A percentile compares a stretch with the other conserved stretches of the same genome.
Conservation (phyloP, 2,113 vertebrate genomes). For the Chiloscyllium plagiosum region DNA sequence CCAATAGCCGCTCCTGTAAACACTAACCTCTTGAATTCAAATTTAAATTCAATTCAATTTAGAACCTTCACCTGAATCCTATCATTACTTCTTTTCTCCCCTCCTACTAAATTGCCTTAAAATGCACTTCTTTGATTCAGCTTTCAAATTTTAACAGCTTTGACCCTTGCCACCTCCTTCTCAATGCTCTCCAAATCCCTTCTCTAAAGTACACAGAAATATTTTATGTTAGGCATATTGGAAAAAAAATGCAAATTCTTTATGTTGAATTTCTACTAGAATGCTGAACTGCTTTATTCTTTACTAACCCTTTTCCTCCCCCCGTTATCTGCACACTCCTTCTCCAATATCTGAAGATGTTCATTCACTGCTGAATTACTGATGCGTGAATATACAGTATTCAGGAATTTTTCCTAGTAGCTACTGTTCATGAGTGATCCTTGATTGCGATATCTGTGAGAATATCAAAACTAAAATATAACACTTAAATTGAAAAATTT, state of each 20-base stretch:
- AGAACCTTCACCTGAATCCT: not conserved
- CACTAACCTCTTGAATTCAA: too few relatives aligned
- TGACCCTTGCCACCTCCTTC: not conserved
- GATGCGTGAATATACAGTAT: not conserved
- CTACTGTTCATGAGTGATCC: not conserved
- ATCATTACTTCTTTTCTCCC: not conserved
- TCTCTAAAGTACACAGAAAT: not conserved
- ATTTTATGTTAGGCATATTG: not conserved
- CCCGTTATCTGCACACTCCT: not conserved
- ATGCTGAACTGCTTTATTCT: not conserved
- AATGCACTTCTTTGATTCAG: not conserved
- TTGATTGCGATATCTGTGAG: not conserved
- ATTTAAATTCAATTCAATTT: not conserved
- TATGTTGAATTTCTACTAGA: not conserved
- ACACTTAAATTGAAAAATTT: not conserved
- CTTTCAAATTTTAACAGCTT: not conserved
- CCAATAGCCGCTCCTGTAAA: not conserved
- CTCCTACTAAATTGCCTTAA: not conserved
- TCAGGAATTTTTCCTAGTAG: not conserved
- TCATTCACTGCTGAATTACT: not conserved
- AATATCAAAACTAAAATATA: not conserved
- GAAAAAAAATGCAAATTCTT: not conserved
- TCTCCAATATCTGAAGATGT: not conserved
- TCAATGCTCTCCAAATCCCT: too few relatives aligned
- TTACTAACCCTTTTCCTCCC: not conserved